Evolutionary conservation across 92 coral and sea anemone species (phyloP).

Genomic region (Scolanthus callimorphus): DNA sequence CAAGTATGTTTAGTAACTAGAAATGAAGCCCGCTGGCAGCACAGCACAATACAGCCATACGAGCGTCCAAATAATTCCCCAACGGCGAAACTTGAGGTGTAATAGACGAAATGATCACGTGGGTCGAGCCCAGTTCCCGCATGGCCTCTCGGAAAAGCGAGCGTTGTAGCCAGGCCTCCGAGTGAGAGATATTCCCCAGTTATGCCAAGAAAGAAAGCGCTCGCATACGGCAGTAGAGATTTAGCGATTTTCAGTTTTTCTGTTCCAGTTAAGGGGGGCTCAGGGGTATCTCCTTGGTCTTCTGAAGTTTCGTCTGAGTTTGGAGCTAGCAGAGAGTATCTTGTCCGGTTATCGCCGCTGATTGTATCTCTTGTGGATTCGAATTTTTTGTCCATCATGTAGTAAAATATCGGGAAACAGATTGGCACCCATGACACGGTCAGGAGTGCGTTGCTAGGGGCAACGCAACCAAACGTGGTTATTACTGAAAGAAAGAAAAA

Average conservation of each 20-base stretch:
- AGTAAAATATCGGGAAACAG: neutral
- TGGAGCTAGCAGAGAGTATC: neutral
- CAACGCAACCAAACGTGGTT: neutral
- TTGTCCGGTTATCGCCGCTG: neutral
- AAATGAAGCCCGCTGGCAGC: neutral
- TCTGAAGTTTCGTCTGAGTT: neutral
- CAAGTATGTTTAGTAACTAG: neutral
- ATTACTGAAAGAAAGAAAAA: no score
- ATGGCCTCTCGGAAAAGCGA: neutral
- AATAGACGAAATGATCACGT: constrained; percentile 6
- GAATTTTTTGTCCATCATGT: neutral
- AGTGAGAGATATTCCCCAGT: neutral
- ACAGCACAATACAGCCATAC: neutral
- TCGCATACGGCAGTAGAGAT: neutral
- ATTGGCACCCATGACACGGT: neutral
- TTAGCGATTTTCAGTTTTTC: neutral
- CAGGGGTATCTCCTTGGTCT: neutral
- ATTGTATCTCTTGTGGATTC: neutral
- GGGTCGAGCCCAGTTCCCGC: neutral
- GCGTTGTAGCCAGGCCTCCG: neutral
- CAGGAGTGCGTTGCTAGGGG: neutral
- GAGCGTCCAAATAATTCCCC: constrained; percentile 4
- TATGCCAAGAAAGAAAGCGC: neutral
- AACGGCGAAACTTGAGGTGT: neutral
- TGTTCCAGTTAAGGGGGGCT: neutral